Evolutionary conservation across 1,140 invertebrate species (phyloP), one percentile per base, ranked within the genome.

Genomic region (Mamestra configurata): DNA sequence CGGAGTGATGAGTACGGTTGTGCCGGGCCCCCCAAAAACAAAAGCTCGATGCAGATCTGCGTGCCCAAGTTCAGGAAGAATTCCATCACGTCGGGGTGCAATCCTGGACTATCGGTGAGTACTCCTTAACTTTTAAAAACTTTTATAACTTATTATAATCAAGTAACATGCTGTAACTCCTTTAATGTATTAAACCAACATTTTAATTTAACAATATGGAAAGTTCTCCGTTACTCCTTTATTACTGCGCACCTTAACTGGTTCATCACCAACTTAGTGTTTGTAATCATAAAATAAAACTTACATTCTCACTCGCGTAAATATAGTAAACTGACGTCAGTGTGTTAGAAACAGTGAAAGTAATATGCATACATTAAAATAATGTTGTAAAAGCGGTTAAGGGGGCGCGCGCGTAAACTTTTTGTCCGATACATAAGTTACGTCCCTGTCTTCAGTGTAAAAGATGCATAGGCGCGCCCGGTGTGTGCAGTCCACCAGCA

Each of bases 1-100:
- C 94, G 96, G 27, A 97, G 96, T 85, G 96, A 97, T 78, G 95
- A 96, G 76, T 96, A 96, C 84, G 95, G 95, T 57, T 95, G 95
- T 49, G 92, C 90, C 8, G 91, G 93, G 7, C 93, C 93, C 2
- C 93, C 93, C 73, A 88, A 88, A 61, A 92, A 82, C 72, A 92
- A 90, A 76, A 92, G 89, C 85, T 92, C 90, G 13, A 93, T 92
- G 90, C 92, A 92, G 82, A 87, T 93, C 76, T 95, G 89, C 83
- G 88, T 96, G 6, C 93, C 95, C 8, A 92, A 95, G 77, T 92
- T 92, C 66, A 89, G 92, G 66, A 95, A 94, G 80, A 90, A 94
- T 27, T 95, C 95, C 3, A 91, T 94, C 13, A 95, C 95, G 68
- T 91, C 94, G 0, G 93, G 95, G 64, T 95, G 95, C 79, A 95